These are phyloP conservation scores for Pomacea canaliculata DNA, from an alignment of 2,888 invertebrate species.

Conservation along the genomic window DNA sequence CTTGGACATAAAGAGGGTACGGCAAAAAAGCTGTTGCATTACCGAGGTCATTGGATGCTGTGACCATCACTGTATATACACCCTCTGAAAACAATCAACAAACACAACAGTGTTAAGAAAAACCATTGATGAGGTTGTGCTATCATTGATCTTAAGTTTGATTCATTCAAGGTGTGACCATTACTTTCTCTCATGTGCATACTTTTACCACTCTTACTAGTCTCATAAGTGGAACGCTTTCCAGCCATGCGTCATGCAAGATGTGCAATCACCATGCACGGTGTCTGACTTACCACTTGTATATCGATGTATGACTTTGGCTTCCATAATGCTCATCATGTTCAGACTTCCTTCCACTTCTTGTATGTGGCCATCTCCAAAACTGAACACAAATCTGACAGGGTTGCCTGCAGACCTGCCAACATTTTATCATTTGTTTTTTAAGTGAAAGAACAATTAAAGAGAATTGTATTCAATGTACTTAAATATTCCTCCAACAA, in stretches of 20 bases:
- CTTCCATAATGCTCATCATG: slow-evolving; percentile 26
- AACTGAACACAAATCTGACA: slow-evolving; percentile 62
- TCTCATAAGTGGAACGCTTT: no score
- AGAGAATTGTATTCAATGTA: no score
- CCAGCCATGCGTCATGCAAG: no score
- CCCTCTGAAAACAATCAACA: slow-evolving; percentile 55
- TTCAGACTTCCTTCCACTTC: slow-evolving; percentile 35
- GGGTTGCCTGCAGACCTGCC: slow-evolving; percentile 50
- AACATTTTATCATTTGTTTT: background rate
- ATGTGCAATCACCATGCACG: no score
- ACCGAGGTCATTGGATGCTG: slow-evolving; percentile 59
- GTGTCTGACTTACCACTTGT: slow-evolving; percentile 38
- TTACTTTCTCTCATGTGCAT: no score
- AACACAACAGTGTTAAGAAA: no score
- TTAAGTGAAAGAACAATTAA: no score
- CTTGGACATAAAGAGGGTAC: slow-evolving; percentile 59
- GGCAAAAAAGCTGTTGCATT: slow-evolving; percentile 47
- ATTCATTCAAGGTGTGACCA: no score
- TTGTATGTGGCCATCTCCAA: slow-evolving; percentile 58
- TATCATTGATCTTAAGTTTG: background rate
- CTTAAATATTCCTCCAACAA: no score
- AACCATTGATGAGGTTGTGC: background rate
- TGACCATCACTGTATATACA: slow-evolving; percentile 56
- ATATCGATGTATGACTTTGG: slow-evolving; percentile 41
- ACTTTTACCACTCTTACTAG: no score